Percentiles rank a stretch among this genome's conserved stretches.
Conservation (phyloP, 2,888 invertebrate species). For the Furcula furcula region DNA sequence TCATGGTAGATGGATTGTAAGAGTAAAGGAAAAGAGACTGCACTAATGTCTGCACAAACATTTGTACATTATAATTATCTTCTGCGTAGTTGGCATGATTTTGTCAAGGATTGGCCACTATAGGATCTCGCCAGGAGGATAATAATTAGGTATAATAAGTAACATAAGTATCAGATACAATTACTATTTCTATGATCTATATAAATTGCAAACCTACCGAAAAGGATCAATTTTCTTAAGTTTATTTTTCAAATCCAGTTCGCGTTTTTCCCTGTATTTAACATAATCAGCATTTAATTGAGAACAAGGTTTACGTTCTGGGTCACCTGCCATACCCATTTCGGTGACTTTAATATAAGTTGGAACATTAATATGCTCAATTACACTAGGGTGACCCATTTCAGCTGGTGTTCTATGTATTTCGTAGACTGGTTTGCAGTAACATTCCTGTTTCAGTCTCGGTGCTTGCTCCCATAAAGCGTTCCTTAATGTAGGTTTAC, state of each 20-base stretch:
- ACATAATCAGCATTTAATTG: constrained; percentile 47
- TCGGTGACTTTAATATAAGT: constrained; percentile 51
- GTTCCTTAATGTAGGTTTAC: constrained; percentile 46
- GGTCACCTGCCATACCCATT: constrained; percentile 48
- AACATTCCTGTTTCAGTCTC: constrained; percentile 52
- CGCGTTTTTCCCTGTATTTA: constrained; percentile 48
- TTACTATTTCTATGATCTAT: too few relatives aligned
- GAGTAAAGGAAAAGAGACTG: too few relatives aligned
- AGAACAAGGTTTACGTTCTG: constrained; percentile 35
- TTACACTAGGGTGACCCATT: constrained; percentile 45
- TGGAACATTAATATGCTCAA: constrained; percentile 66
- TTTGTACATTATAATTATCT: too few relatives aligned
- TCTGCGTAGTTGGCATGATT: too few relatives aligned
- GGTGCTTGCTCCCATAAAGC: constrained; percentile 54
- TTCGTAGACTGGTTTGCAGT: constrained; percentile 59
- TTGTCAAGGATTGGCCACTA: too few relatives aligned
- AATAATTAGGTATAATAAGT: too few relatives aligned
- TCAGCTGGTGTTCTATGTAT: constrained; percentile 54
- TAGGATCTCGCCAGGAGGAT: too few relatives aligned
- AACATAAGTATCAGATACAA: too few relatives aligned
- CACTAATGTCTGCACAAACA: too few relatives aligned
- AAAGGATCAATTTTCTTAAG: constrained; percentile 60
- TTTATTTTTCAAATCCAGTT: constrained; percentile 42
- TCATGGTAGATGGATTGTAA: too few relatives aligned
- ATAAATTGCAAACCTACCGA: too few relatives aligned